Percentiles rank a stretch among this genome's conserved stretches.
phyloP scores from a whole-genome alignment of 2,797 vertebrate species.

The Neosilurus mollespiculum region DNA sequence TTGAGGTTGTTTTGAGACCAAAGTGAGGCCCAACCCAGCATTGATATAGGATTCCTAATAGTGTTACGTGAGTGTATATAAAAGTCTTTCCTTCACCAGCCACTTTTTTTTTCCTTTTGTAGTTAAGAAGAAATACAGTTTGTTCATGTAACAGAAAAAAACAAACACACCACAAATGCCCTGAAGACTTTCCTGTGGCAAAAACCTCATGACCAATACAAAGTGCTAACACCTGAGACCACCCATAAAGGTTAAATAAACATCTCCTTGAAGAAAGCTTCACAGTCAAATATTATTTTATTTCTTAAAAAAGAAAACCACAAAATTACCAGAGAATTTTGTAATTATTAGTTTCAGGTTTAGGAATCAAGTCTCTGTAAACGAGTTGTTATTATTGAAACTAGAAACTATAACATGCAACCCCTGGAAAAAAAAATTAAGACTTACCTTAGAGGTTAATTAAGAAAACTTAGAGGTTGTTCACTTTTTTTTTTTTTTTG shows the following conservation, averaged over 20 bases:
- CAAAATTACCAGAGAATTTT: neutral
- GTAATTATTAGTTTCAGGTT: neutral
- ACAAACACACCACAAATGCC: neutral
- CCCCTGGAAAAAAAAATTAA: too few species aligned
- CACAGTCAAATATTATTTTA: too few species aligned
- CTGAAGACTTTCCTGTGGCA: neutral
- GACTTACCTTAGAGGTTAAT: too few species aligned
- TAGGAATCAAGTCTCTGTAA: neutral
- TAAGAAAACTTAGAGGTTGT: too few species aligned
- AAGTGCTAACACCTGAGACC: neutral
- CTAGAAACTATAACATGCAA: neutral
- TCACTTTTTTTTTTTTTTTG: too few species aligned
- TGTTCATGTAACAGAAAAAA: neutral
- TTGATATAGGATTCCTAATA: neutral
- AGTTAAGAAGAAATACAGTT: neutral
- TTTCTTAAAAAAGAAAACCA: neutral
- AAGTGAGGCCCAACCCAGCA: neutral
- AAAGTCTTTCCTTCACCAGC: neutral
- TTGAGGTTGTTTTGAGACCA: neutral
- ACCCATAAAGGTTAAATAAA: neutral
- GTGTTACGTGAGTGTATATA: neutral
- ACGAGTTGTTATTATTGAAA: neutral
- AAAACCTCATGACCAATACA: conserved; percentile 10
- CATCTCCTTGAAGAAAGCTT: neutral
- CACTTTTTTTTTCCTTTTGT: neutral